These are phyloP conservation scores for Coenobita brevimanus DNA, from an alignment of 1,140 invertebrate species.

Conservation along the genomic window DNA sequence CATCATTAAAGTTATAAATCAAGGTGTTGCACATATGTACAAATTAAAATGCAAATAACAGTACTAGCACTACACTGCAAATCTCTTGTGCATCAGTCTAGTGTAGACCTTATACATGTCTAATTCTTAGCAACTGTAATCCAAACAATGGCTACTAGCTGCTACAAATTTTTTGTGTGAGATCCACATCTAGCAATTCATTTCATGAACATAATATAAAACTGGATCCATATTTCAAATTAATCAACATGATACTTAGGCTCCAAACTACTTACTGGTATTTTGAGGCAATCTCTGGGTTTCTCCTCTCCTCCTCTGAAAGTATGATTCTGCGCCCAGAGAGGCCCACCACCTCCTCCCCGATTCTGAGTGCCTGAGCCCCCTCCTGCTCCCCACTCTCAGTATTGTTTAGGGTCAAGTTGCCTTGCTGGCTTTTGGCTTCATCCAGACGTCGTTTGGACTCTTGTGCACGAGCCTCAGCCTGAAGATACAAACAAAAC, in stretches of 20 bases:
- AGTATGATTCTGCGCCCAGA: constrained; percentile 45
- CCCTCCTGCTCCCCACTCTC: neutral
- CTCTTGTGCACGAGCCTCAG: neutral
- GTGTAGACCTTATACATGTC: too few species aligned
- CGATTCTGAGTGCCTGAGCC: constrained; percentile 11
- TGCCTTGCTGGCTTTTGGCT: constrained; percentile 3
- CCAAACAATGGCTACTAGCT: too few species aligned
- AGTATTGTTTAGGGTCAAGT: neutral
- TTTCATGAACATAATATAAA: too few species aligned
- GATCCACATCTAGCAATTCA: too few species aligned
- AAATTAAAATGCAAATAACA: too few species aligned
- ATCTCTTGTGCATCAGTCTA: too few species aligned
- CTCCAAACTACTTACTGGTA: constrained; percentile 51
- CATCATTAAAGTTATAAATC: too few species aligned
- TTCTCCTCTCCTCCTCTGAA: constrained; percentile 48
- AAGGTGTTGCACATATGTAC: too few species aligned
- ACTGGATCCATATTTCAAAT: too few species aligned
- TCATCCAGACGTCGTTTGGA: constrained; percentile 4
- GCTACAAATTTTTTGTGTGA: too few species aligned
- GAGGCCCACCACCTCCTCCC: constrained; percentile 44
- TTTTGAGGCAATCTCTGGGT: constrained; percentile 53
- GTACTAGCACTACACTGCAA: too few species aligned
- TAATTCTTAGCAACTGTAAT: too few species aligned
- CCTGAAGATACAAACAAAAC: neutral
- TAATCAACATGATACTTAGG: neutral